phyloP scores from a whole-genome alignment of 2,113 vertebrate species.

The Sarotherodon lohbergeri region DNA sequence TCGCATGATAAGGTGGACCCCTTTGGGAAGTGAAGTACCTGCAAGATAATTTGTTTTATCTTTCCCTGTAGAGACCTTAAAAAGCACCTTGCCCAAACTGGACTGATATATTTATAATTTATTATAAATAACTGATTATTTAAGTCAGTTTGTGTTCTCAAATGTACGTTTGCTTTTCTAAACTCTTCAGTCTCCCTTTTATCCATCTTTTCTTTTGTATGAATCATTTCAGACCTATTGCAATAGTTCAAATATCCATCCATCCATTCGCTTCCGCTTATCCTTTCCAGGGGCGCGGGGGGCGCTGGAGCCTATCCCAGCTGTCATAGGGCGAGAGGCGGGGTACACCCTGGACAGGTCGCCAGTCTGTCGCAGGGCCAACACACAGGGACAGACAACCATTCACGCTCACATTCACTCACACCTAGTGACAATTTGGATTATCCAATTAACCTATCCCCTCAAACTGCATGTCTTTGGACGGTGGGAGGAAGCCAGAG shows the following conservation, averaged over 20 bases:
- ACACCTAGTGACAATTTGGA: too few species aligned
- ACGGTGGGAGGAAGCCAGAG: too few species aligned
- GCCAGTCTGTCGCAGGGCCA: too few species aligned
- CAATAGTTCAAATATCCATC: neutral
- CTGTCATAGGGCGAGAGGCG: too few species aligned
- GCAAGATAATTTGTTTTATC: neutral
- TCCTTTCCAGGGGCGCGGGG: too few species aligned
- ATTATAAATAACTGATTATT: neutral
- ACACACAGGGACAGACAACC: too few species aligned
- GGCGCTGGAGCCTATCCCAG: too few species aligned
- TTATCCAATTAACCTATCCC: too few species aligned
- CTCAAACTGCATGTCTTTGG: too few species aligned
- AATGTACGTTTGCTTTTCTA: neutral
- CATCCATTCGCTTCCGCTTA: too few species aligned
- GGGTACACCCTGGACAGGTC: too few species aligned
- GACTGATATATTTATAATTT: neutral
- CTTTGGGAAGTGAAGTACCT: conserved; percentile 37
- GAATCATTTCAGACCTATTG: neutral
- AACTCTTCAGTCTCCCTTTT: neutral
- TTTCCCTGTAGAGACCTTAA: neutral
- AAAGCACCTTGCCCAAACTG: neutral
- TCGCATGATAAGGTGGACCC: neutral
- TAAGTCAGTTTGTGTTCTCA: neutral
- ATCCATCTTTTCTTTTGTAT: neutral
- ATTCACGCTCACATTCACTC: too few species aligned